Conservation (phyloP, 2,888 invertebrate species). For the Papilio elwesi region DNA sequence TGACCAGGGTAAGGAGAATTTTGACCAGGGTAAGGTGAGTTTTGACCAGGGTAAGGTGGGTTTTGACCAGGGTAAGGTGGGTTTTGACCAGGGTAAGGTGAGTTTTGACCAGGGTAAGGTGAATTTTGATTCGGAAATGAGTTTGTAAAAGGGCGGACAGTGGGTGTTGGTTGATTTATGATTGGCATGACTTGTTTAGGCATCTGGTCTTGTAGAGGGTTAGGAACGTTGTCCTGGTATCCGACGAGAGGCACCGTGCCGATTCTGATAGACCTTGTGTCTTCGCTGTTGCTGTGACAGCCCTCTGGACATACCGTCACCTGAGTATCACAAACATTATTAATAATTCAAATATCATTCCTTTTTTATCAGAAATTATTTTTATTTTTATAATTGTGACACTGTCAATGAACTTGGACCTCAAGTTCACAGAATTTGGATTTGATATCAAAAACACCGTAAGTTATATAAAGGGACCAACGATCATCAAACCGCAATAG, state of each 20-base stretch:
- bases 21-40: constrained; percentile 45
- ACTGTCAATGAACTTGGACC: no score
- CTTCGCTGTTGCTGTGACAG: constrained; percentile 61
- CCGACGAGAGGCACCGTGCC: constrained; percentile 66
- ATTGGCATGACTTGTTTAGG: constrained; percentile 48
- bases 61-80: constrained; percentile 48
- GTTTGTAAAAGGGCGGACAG: constrained; percentile 42
- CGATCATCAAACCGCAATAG: no score
- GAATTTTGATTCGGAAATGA: constrained; percentile 44
- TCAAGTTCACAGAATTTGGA: no score
- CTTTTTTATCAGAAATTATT: no score
- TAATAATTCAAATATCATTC: no score
- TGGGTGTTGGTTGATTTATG: constrained; percentile 53
- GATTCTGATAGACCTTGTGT: constrained; percentile 55
- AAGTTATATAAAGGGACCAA: no score
- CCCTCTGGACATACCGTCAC: constrained; percentile 58
- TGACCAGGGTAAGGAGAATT: constrained; percentile 49
- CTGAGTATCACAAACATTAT: constrained; percentile 48
- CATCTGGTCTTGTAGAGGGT: constrained; percentile 56
- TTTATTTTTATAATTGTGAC: no score
- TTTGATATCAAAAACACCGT: no score
- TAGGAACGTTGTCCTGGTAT: constrained; percentile 54
- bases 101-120: constrained; percentile 47
- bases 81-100: constrained; percentile 45
- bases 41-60: constrained; percentile 17